Evolutionary conservation across 2,888 invertebrate species (phyloP), one percentile per base, ranked within the genome.

Genomic region (Onchidella celtica): DNA sequence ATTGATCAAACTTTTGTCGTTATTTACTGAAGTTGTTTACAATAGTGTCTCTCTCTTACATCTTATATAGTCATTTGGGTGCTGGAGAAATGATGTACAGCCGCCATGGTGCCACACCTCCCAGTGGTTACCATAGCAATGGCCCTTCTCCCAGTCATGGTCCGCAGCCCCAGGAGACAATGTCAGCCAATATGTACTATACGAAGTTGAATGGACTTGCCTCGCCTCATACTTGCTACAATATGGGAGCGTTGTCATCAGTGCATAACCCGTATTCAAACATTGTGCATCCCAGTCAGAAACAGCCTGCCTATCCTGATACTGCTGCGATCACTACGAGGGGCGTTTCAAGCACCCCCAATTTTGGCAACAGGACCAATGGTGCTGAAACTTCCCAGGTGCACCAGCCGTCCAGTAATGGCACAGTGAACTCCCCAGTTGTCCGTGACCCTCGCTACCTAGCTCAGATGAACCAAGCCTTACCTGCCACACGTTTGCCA

Each of bases 31-130:
- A n/a, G n/a, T n/a, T n/a, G n/a, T n/a, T n/a, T n/a, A n/a, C n/a
- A n/a, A n/a, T n/a, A n/a, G n/a, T n/a, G n/a, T n/a, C n/a, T n/a
- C n/a, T n/a, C n/a, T n/a, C n/a, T n/a, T n/a, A n/a, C n/a, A n/a
- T n/a, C n/a, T n/a, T n/a, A n/a, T n/a, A 2, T 40, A 81, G 76
- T 29, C 40, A 76, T 55, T 69, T 81, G 81, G 76, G 69, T 27
- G 81, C 81, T n/a, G 63, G 81, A 24, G 40, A 81, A 11, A 72
- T 47, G 72, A 83, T 84, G 76, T 85, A 86, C 81, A 85, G 85
- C 69, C 86, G 85, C 27, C 86, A 87, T 82, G 78, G 79, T 27
- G 24, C 61, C 38, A 66, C 76, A 17, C 40, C 73, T 17, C 24
- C 81, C 24, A 29, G 57, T 61, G 34, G 29, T n/a, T 32, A 32